Base-by-base conservation (phyloP, 2,797 vertebrate species). In the Champsocephalus esox region DNA sequence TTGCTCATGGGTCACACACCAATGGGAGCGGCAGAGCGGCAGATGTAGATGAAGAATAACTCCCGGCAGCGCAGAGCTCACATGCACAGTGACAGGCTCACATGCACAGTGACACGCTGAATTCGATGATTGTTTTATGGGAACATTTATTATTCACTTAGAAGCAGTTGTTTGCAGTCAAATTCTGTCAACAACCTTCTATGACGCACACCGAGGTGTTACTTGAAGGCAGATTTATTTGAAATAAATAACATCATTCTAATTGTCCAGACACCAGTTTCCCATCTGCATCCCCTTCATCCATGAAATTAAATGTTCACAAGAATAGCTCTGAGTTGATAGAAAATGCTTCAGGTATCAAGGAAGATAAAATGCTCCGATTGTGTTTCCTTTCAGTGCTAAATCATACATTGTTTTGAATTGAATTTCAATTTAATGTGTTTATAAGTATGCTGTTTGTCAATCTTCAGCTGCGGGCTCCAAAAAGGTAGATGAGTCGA, bases 251-350 rank as follows among this genome's bases (percentile, higher is more conserved):
- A 70, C 64, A 56, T 66, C 68, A 66, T 82, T 86, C 49, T 86
- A 79, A 89, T 89, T 83, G 86, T 89, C 75, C 38, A 64, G 80
- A 82, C 81, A 81, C 73, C 75, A 85, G 70, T 74, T 69, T 87
- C 60, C 52, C 82, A 86, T 87, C 84, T 79, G 73, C 69, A 80
- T 84, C 73, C 87, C 78, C 61, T 54, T 77, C 83, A 87, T 41
- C 80, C 89, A 87, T 91, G 90, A 93, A 92, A 91, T 91, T 90
- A 84, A 9, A 87, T 91, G 91, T 87, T 91, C 89, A 90, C 78
- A 67, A 89, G 80, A 84, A 73, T 69, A 81, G 65, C 66, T 88
- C 70, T 58, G 84, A 77, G 62, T 73, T 88, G 77, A 86, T 85
- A 65, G 66, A 76, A 88, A 90, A 70, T 44, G 74, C 67, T 87